phyloP scores from a whole-genome alignment of 2,797 vertebrate species.

The Acanthiza pusilla region DNA sequence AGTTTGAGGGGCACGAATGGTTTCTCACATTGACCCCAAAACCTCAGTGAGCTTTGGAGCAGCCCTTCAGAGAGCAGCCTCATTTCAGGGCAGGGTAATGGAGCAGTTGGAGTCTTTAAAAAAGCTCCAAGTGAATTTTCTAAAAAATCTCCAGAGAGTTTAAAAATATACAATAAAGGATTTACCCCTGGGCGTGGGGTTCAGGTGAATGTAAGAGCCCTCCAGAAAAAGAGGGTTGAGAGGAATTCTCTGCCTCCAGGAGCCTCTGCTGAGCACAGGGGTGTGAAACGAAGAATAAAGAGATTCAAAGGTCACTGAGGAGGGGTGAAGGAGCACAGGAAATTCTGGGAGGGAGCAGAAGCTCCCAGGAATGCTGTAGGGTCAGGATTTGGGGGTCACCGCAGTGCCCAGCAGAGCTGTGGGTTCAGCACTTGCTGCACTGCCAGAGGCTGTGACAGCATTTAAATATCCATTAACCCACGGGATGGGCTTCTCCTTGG shows the following conservation, averaged over 20 bases:
- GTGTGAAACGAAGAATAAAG: background rate
- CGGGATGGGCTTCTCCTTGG: background rate
- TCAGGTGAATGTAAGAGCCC: background rate
- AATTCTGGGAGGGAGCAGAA: background rate
- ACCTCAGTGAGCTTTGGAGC: background rate
- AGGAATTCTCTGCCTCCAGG: background rate
- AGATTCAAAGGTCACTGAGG: background rate
- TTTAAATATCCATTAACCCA: background rate
- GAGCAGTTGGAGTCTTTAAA: background rate
- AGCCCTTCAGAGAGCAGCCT: background rate
- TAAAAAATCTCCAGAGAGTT: background rate
- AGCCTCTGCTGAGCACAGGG: background rate
- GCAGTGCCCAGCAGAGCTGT: background rate
- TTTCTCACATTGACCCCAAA: background rate
- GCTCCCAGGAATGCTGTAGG: background rate
- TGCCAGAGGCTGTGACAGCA: background rate
- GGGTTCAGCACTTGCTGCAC: background rate
- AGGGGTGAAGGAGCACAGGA: background rate
- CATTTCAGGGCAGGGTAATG: background rate
- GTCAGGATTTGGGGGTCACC: background rate
- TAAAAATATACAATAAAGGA: background rate
- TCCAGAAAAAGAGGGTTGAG: background rate
- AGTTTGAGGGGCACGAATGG: background rate
- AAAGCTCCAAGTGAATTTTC: background rate
- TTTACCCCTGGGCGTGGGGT: background rate